Percentiles rank a stretch among this genome's conserved stretches.
Evolutionary conservation across 2,113 vertebrate genomes (phyloP).

Genomic region (Dendropsophus ebraccatus): DNA sequence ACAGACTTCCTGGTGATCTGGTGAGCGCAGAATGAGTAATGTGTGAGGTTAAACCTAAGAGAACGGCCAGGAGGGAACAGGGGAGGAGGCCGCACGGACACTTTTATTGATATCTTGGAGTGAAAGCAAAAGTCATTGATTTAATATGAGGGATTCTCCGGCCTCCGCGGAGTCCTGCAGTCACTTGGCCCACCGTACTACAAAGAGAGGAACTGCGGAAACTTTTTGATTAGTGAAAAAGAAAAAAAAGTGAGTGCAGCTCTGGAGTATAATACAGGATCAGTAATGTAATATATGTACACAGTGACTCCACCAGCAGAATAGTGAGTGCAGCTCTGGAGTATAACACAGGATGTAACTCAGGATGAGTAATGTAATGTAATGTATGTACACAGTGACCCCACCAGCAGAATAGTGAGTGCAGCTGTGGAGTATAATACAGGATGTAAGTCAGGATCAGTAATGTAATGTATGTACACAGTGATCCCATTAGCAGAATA

Average conservation of each 20-base stretch:
- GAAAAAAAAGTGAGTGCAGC: neutral
- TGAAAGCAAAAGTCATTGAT: conserved; percentile 34
- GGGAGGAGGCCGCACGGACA: conserved; percentile 33
- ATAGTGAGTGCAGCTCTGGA: too few relatives aligned
- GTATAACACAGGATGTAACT: too few relatives aligned
- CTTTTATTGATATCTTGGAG: conserved; percentile 9
- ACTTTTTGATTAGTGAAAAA: neutral
- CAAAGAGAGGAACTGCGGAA: neutral
- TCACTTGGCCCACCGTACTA: neutral
- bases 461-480: too few relatives aligned
- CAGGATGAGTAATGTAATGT: too few relatives aligned
- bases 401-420: too few relatives aligned
- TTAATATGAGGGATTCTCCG: conserved; percentile 11
- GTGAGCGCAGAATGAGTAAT: conserved; percentile 64
- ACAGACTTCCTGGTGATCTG: conserved; percentile 62
- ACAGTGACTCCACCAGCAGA: too few relatives aligned
- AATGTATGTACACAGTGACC: too few relatives aligned
- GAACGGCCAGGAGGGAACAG: conserved; percentile 7
- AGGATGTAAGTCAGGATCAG: too few relatives aligned
- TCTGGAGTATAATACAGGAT: too few relatives aligned
- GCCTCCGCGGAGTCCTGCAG: neutral
- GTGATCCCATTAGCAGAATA: too few relatives aligned
- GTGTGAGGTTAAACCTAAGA: conserved; percentile 60
- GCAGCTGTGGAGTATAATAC: too few relatives aligned
- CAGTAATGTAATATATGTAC: too few relatives aligned